phyloP scores from a whole-genome alignment of 2,797 vertebrate species.

The Sardinella longiceps region DNA sequence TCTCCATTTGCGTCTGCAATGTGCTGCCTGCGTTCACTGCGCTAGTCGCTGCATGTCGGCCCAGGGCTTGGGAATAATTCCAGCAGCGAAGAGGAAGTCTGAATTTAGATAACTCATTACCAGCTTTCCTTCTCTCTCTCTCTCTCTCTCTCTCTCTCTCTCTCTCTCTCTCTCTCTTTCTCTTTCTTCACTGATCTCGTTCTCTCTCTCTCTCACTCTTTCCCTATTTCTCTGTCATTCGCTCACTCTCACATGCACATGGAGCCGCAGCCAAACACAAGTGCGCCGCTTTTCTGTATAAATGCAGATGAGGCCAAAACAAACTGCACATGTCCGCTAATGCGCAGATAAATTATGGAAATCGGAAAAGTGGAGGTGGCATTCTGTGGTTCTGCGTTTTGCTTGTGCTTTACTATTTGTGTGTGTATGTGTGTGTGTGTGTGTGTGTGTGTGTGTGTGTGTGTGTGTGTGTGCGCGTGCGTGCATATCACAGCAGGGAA shows the following conservation, averaged over 20 bases:
- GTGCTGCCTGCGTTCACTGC: background rate
- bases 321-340: background rate
- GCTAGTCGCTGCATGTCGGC: background rate
- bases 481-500: too few species aligned
- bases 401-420: background rate
- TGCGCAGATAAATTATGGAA: background rate
- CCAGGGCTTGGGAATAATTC: background rate
- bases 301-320: background rate
- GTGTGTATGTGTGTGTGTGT: background rate
- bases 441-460: background rate
- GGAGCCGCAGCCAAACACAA: background rate
- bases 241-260: background rate
- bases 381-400: too few species aligned
- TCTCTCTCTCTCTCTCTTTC: background rate
- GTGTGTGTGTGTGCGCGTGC: too few species aligned
- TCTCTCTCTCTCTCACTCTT: too few species aligned
- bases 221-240: background rate
- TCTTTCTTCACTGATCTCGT: background rate
- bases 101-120: constrained; percentile 5
- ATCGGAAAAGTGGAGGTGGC: too few species aligned
- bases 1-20: background rate
- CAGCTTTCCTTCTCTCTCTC: background rate
- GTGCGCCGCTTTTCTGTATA: background rate
- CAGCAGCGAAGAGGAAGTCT: background rate
- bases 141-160: background rate